These are phyloP conservation scores for Lamellibrachia satsuma DNA, from an alignment of 2,888 invertebrate species.

Conservation along the genomic window DNA sequence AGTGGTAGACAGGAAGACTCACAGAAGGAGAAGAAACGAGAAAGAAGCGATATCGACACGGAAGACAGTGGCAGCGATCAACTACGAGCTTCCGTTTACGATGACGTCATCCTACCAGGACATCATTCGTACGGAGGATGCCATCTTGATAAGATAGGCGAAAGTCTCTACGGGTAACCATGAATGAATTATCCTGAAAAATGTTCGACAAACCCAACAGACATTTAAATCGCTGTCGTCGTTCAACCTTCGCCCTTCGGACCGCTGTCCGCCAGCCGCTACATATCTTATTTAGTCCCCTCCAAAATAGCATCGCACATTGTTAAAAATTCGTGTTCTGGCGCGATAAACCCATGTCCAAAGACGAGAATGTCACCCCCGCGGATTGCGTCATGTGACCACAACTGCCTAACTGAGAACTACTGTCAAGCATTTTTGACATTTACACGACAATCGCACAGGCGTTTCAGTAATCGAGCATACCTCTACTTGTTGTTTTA, in stretches of 20 bases:
- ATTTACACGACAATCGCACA: not conserved
- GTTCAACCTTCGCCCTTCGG: not conserved
- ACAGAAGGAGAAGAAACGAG: too few relatives aligned
- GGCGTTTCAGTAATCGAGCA: not conserved
- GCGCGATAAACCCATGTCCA: not conserved
- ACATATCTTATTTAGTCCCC: not conserved
- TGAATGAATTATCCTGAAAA: not conserved
- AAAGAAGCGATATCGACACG: too few relatives aligned
- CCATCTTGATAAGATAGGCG: too few relatives aligned
- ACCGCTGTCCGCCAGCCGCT: not conserved
- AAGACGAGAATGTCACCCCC: not conserved
- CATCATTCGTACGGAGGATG: too few relatives aligned
- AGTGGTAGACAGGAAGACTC: too few relatives aligned
- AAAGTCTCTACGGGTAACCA: too few relatives aligned
- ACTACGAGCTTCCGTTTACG: too few relatives aligned
- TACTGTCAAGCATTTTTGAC: too few relatives aligned
- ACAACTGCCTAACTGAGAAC: too few relatives aligned
- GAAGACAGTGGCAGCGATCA: too few relatives aligned
- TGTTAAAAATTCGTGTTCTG: not conserved
- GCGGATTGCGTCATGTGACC: too few relatives aligned
- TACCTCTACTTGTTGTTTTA: not conserved
- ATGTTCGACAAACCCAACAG: not conserved
- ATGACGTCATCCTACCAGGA: too few relatives aligned
- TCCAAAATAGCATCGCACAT: not conserved
- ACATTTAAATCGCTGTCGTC: not conserved